A percentile compares a stretch with the other conserved stretches of the same genome.
These are phyloP conservation scores for Melieria crassipennis DNA, from an alignment of 2,888 invertebrate genomes.

Conservation along the genomic window DNA sequence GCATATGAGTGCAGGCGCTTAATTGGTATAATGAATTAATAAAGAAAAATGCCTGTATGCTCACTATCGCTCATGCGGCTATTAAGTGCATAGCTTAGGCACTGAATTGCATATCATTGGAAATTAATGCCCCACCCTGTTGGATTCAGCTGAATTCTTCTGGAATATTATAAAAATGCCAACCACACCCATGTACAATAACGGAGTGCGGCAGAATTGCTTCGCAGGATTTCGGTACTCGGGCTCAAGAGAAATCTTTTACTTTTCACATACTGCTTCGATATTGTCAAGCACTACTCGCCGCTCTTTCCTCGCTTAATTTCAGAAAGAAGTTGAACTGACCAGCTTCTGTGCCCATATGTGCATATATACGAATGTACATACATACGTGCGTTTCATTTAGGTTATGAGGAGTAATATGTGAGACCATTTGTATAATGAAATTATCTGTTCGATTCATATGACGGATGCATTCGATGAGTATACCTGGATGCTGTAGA, in stretches of 20 bases:
- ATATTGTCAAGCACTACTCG: too few species aligned
- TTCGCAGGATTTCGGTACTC: not conserved
- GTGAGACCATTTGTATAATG: too few species aligned
- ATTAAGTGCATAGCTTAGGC: not conserved
- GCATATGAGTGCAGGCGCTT: constrained; percentile 41
- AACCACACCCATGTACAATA: constrained; percentile 33
- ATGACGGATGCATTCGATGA: too few species aligned
- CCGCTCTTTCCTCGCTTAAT: too few species aligned
- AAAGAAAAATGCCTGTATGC: constrained; percentile 56
- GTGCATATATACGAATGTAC: not conserved
- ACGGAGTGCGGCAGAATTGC: constrained; percentile 7
- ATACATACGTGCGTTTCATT: not conserved
- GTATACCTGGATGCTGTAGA: too few species aligned
- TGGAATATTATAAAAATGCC: constrained; percentile 34
- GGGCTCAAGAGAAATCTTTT: too few species aligned
- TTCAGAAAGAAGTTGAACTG: not conserved
- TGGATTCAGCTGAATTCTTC: constrained; percentile 25
- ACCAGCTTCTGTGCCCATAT: not conserved
- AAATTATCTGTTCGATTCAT: too few species aligned
- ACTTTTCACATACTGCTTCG: too few species aligned
- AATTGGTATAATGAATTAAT: constrained; percentile 60
- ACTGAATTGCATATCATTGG: constrained; percentile 36
- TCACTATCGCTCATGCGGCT: not conserved
- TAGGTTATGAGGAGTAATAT: too few species aligned
- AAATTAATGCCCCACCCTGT: constrained; percentile 39